A percentile compares a stretch with the other conserved stretches of the same genome.
Conservation (phyloP, 2,888 invertebrate genomes). For the Tetropium fuscum region DNA sequence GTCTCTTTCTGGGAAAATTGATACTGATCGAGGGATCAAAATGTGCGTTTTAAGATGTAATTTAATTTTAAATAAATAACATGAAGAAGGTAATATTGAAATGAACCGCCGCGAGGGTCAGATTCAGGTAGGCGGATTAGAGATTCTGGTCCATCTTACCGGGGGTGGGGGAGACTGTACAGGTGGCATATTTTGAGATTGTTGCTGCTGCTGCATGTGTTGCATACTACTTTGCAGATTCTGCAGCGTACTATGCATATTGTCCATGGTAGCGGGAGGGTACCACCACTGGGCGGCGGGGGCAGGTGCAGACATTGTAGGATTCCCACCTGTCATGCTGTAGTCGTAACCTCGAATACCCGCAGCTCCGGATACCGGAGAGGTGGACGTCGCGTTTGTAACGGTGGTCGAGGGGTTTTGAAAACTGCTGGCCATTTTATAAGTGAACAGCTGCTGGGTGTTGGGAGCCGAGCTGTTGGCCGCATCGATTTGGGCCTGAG, state of each 20-base stretch:
- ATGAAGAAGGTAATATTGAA: not conserved
- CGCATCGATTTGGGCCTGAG: conserved; percentile 65
- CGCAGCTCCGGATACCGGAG: conserved; percentile 70
- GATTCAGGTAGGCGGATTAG: conserved; percentile 46
- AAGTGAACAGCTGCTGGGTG: conserved; percentile 80
- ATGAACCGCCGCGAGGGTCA: conserved; percentile 34
- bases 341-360: conserved; percentile 76
- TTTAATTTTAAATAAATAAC: not conserved
- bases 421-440: conserved; percentile 89
- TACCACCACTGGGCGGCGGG: conserved; percentile 81
- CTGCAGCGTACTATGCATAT: conserved; percentile 73
- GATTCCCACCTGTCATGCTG: conserved; percentile 63
- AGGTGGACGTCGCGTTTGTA: conserved; percentile 73
- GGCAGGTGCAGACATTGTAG: conserved; percentile 65
- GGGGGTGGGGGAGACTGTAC: conserved; percentile 64
- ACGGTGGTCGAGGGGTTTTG: conserved; percentile 77
- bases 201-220: conserved; percentile 31
- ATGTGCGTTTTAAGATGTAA: no score
- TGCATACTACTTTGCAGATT: conserved; percentile 57
- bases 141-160: conserved; percentile 54
- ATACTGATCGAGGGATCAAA: no score
- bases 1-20: no score
- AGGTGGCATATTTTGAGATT: conserved; percentile 61
- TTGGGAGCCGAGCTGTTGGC: conserved; percentile 72
- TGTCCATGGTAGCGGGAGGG: conserved; percentile 72